Evolutionary conservation across 1,140 invertebrate genomes (phyloP).

Genomic region (Liolophura sinensis): DNA sequence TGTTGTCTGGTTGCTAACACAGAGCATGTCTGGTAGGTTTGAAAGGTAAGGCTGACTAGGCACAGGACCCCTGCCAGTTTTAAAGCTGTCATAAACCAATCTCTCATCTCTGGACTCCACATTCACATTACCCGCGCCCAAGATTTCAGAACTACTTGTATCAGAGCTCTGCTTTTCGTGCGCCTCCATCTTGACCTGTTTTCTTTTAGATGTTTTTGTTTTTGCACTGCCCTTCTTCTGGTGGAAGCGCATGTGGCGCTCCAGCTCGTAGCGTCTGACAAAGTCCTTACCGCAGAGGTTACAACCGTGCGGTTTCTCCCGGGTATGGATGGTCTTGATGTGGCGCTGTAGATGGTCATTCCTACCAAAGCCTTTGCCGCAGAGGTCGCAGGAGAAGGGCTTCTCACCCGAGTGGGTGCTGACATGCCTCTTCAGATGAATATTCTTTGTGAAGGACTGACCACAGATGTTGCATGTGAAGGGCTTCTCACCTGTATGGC

Average conservation of each 20-base stretch:
- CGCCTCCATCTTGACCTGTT: no score
- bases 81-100: no score
- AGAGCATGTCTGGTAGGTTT: no score
- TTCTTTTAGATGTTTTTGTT: no score
- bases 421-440: slow-evolving; percentile 40
- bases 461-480: slow-evolving; percentile 64
- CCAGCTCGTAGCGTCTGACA: slow-evolving; percentile 43
- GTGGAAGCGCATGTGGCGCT: slow-evolving; percentile 36
- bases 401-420: slow-evolving; percentile 42
- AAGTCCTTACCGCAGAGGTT: slow-evolving; percentile 40
- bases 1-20: no score
- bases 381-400: slow-evolving; percentile 36
- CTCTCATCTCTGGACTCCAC: no score
- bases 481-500: slow-evolving; percentile 77
- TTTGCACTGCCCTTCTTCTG: slow-evolving; percentile 17
- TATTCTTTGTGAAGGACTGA: slow-evolving; percentile 42
- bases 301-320: slow-evolving; percentile 37
- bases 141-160: no score
- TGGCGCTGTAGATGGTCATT: slow-evolving; percentile 43
- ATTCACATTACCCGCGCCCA: no score
- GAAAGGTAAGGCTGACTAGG: no score
- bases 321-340: slow-evolving; percentile 38
- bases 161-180: no score
- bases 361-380: slow-evolving; percentile 39
- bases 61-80: no score